Evolutionary conservation across 1,140 invertebrate species (phyloP).

Genomic region (Micrasema longulum): DNA sequence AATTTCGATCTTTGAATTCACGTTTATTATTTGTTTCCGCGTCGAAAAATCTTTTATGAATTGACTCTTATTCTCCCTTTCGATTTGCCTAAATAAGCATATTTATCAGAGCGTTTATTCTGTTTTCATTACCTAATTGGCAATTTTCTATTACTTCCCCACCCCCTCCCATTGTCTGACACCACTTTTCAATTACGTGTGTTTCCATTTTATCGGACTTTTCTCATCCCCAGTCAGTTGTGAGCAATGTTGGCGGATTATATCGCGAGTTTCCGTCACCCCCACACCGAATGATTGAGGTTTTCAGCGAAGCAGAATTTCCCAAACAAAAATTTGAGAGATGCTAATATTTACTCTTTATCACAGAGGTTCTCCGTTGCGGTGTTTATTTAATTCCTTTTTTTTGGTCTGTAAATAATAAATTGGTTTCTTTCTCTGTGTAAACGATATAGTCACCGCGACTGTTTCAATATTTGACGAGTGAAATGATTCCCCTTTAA

Average conservation of each 20-base stretch:
- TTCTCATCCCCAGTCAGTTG: constrained; percentile 44
- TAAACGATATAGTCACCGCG: constrained; percentile 46
- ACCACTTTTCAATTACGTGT: constrained; percentile 51
- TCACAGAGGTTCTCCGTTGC: constrained; percentile 41
- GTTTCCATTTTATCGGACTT: constrained; percentile 41
- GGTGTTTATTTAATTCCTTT: constrained; percentile 53
- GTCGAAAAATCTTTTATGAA: constrained; percentile 20
- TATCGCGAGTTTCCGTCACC: constrained; percentile 29
- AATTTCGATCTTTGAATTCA: constrained; percentile 12
- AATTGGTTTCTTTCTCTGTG: constrained; percentile 52
- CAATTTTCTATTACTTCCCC: constrained; percentile 41
- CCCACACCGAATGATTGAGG: constrained; percentile 46
- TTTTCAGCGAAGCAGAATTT: constrained; percentile 46
- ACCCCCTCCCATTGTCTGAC: constrained; percentile 33
- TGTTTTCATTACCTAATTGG: constrained; percentile 46
- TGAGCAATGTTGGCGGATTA: constrained; percentile 15
- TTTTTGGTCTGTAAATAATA: constrained; percentile 53
- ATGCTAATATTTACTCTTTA: constrained; percentile 55
- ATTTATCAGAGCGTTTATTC: constrained; percentile 29
- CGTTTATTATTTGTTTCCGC: constrained; percentile 18
- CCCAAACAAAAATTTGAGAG: constrained; percentile 53
- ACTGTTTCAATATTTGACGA: constrained; percentile 52
- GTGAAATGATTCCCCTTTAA: constrained; percentile 51
- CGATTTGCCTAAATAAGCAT: constrained; percentile 35
- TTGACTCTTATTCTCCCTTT: constrained; percentile 7